Base-by-base conservation (phyloP, 2,797 vertebrate species). In the Cetoscarus ocellatus region DNA sequence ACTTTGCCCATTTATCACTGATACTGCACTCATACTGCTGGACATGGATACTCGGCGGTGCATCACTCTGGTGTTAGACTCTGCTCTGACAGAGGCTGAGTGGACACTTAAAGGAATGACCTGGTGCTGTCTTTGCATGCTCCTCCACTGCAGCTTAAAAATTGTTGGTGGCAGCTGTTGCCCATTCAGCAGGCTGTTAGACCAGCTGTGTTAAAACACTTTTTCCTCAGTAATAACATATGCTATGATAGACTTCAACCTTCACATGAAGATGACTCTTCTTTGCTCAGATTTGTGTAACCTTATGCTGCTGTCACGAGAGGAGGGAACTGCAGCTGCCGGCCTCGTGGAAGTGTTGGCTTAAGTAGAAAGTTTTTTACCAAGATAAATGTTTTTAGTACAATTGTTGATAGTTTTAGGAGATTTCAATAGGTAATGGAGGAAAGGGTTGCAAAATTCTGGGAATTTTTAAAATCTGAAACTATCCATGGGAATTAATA, bases 1-100 rank as follows among this genome's bases (percentile, higher is more conserved):
- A 60, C 69, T 79, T 75, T 80, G 66, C 80, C 77, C 73, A 65
- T 71, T 34, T 85, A 78, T 58, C 80, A 84, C 67, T 63, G 77
- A 75, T 77, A 61, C 77, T 70, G 79, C 75, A 11, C 67, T 80
- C 73, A 84, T 69, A 73, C 62, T 70, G 65, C 74, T 54, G 51
- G 67, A 79, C 72, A 51, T 8, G 44, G 66, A 44, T 48, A 58
- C 70, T 63, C 19, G 12, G 79, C 57, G 48, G 73, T 75, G 77
- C 45, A 83, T 84, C 84, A 79, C 67, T 3, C 48, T 3, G 47
- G 73, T 35, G 64, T 67, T 52, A 61, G 45, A 48, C 68, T 53
- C 51, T 54, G 61, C 52, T 11, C 54, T 67, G 71, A 70, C 73
- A 58, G 49, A 13, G 54, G 49, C 61, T 75, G 81, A 86, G 69